Percentiles rank a stretch among this genome's conserved stretches.
phyloP scores from a whole-genome alignment of 2,113 vertebrate genomes.

The Cranoglanis bouderius region DNA sequence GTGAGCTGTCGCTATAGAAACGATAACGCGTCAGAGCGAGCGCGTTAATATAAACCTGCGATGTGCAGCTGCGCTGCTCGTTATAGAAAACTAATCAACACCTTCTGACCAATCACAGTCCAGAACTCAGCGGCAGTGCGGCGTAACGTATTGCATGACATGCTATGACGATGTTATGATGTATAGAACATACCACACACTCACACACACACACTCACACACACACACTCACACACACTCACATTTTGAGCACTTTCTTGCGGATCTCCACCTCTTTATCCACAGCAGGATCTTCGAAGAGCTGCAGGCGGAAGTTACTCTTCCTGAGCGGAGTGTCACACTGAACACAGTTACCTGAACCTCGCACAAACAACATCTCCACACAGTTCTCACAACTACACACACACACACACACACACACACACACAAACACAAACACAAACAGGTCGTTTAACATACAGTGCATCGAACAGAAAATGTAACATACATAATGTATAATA shows the following conservation, averaged over 20 bases:
- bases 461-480: neutral
- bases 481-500: neutral
- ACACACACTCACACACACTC: constrained; percentile 58
- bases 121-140: neutral
- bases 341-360: constrained; percentile 93
- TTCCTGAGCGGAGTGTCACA: constrained; percentile 92
- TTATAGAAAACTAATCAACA: neutral
- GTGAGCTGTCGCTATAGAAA: too few species aligned
- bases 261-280: constrained; percentile 99
- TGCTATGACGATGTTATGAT: neutral
- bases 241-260: constrained; percentile 98
- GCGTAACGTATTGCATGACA: too few species aligned
- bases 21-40: neutral
- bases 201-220: neutral
- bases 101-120: neutral
- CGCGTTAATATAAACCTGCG: neutral
- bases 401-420: constrained; percentile 21
- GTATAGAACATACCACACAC: neutral
- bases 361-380: constrained; percentile 95
- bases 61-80: neutral
- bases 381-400: constrained; percentile 95
- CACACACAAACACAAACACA: constrained; percentile 19
- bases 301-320: constrained; percentile 94
- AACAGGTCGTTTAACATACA: constrained; percentile 16
- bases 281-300: constrained; percentile 93